These are phyloP conservation scores for Stegostoma tigrinum DNA, from an alignment of 2,113 vertebrate genomes.

Conservation along the genomic window DNA sequence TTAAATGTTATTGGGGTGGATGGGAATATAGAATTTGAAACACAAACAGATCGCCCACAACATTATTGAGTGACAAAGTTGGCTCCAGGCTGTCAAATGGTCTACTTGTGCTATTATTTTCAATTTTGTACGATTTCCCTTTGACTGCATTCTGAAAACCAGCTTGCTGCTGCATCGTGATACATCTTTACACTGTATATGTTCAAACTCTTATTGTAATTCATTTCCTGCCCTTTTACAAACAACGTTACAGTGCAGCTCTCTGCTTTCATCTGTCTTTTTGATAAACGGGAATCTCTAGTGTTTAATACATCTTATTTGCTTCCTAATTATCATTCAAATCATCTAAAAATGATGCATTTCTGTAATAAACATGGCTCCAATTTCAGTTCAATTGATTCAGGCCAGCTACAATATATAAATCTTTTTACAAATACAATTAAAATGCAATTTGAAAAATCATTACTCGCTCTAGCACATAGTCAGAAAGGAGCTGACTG, in stretches of 20 bases:
- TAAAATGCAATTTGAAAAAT: not conserved
- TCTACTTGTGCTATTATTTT: no score
- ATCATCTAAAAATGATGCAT: not conserved
- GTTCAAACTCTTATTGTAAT: not conserved
- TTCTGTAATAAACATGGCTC: not conserved
- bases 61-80: no score
- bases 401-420: not conserved
- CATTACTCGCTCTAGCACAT: not conserved
- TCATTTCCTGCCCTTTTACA: not conserved
- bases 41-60: no score
- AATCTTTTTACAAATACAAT: not conserved
- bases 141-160: not conserved
- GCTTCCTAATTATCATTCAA: not conserved
- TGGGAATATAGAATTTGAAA: no score
- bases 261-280: not conserved
- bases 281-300: not conserved
- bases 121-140: no score
- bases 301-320: not conserved
- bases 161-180: not conserved
- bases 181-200: not conserved
- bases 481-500: not conserved
- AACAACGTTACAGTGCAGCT: not conserved
- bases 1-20: no score
- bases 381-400: not conserved
- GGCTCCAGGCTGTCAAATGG: no score